Evolutionary conservation across 2,888 invertebrate genomes (phyloP).

Genomic region (Drosophila emarginata): DNA sequence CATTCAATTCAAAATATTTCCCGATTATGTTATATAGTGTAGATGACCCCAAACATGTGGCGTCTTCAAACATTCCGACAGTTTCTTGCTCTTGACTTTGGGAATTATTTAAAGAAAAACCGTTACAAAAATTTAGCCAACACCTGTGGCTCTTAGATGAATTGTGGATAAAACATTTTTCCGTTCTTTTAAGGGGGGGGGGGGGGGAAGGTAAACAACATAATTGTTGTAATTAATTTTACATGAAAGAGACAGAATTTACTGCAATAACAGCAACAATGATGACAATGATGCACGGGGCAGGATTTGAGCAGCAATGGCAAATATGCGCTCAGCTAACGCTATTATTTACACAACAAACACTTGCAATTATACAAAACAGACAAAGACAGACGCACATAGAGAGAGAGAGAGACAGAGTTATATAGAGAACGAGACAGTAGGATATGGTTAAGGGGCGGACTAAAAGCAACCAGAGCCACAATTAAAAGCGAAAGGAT

Average conservation of each 20-base stretch:
- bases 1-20: too few relatives aligned
- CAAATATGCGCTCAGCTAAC: slow-evolving; percentile 46
- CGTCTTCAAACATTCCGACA: not conserved
- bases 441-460: slow-evolving; percentile 11
- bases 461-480: slow-evolving; percentile 39
- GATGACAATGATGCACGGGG: slow-evolving; percentile 40
- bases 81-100: slow-evolving; percentile 40
- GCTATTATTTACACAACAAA: slow-evolving; percentile 64
- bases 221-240: slow-evolving; percentile 55
- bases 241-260: slow-evolving; percentile 34
- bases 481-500: slow-evolving; percentile 69
- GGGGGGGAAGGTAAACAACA: slow-evolving; percentile 14
- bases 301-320: slow-evolving; percentile 40
- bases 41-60: not conserved
- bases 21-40: not conserved
- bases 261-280: slow-evolving; percentile 5
- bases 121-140: slow-evolving; percentile 48
- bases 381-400: slow-evolving; percentile 11
- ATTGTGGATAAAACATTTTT: slow-evolving; percentile 7
- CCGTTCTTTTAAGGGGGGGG: slow-evolving; percentile 14
- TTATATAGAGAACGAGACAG: not conserved
- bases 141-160: slow-evolving; percentile 34
- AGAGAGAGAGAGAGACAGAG: not conserved
- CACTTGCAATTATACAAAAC: slow-evolving; percentile 51
- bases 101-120: slow-evolving; percentile 59